Base-by-base conservation (phyloP, 2,113 vertebrate genomes). In the Dasyurus viverrinus region DNA sequence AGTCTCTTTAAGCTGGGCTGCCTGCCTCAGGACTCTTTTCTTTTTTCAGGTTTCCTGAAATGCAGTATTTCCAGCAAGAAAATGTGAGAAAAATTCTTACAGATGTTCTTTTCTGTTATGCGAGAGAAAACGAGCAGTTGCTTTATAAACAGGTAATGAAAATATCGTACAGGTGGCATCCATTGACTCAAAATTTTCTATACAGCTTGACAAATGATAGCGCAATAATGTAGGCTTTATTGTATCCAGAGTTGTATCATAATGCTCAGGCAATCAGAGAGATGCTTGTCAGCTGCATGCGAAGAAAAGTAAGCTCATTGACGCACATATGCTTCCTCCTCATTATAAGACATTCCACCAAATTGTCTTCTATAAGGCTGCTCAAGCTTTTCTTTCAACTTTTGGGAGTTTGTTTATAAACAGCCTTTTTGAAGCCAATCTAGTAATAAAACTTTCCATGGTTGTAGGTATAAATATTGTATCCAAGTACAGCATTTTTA, bases 21-120 rank as follows among this genome's bases (percentile, higher is more conserved):
- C 96, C 97, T 96, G 84, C 84, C 96, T 97, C 54, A 48, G 0
- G 94, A 42, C 57, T 98, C 26, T 98, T 98, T 94, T 97, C 97
- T 93, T 95, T 98, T 98, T 98, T 96, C 98, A 99, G 99, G 98
- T 99, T 99, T 99, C 99, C 99, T 94, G 99, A 99, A 99, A 99
- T 99, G 98, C 99, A 99, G 93, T 99, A 99, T 98, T 99, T 99
- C 98, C 99, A 99, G 97, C 99, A 99, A 96, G 99, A 99, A 93
- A 99, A 99, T 90, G 99, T 99, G 97, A 99, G 99, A 98, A 99
- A 99, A 94, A 99, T 99, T 98, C 98, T 99, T 99, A 99, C 99
- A 91, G 99, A 99, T 98, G 99, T 99, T 98, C 99, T 99, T 91
- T 99, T 99, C 98, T 99, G 99, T 98, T 99, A 99, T 0, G 99